These are phyloP conservation scores for Callithrix jacchus DNA, from an alignment of 2,113 vertebrate species.

Conservation along the genomic window DNA sequence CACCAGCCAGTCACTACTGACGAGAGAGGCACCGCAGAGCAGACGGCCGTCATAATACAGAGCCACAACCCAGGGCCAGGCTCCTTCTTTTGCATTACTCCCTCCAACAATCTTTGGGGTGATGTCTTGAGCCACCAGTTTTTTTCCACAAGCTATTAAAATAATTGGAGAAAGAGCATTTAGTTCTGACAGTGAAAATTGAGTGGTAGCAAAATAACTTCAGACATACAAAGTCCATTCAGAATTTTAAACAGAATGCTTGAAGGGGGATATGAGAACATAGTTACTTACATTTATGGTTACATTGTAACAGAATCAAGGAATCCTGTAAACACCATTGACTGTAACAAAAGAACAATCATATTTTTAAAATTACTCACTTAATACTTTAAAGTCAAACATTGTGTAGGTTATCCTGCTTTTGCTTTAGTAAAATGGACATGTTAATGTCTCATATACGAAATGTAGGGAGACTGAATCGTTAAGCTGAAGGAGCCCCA, in stretches of 20 bases:
- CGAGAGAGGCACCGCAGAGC: slow-evolving; percentile 89
- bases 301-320: slow-evolving; percentile 87
- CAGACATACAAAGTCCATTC: neutral
- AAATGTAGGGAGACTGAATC: neutral
- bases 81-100: slow-evolving; percentile 83
- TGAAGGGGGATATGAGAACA: slow-evolving; percentile 34
- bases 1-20: slow-evolving; percentile 91
- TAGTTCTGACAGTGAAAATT: neutral
- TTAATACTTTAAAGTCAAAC: neutral
- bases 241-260: slow-evolving; percentile 58
- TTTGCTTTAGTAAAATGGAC: neutral
- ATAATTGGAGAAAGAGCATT: neutral
- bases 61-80: slow-evolving; percentile 94
- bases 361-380: slow-evolving; percentile 48
- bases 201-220: neutral
- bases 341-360: slow-evolving; percentile 84
- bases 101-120: slow-evolving; percentile 88
- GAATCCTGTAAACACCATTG: slow-evolving; percentile 83
- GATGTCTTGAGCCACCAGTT: slow-evolving; percentile 8
- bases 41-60: slow-evolving; percentile 82
- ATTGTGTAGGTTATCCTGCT: neutral
- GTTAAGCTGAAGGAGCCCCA: neutral
- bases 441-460: neutral
- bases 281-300: slow-evolving; percentile 90
- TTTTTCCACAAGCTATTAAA: slow-evolving; percentile 89